phyloP scores from a whole-genome alignment of 2,113 vertebrate genomes.

The Tupaia tana region DNA sequence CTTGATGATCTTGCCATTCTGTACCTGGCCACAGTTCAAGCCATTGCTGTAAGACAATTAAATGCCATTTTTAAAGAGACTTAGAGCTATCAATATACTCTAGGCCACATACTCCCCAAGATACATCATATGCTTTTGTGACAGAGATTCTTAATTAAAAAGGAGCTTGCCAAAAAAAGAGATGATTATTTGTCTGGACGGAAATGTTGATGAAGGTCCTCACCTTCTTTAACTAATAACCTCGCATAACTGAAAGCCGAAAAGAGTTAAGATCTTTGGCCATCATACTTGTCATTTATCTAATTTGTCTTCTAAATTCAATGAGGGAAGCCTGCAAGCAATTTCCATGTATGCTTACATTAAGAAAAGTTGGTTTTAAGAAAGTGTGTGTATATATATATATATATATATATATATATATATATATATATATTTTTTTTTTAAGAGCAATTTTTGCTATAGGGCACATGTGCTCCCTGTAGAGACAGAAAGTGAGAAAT shows the following conservation, averaged over 20 bases:
- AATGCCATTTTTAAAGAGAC: conserved; percentile 48
- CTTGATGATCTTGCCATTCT: conserved; percentile 95
- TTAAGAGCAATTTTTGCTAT: no score
- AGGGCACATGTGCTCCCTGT: no score
- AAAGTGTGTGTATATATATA: background rate
- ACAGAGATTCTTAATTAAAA: conserved; percentile 75
- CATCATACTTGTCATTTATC: background rate
- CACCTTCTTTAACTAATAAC: background rate
- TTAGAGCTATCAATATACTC: background rate
- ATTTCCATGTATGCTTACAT: background rate
- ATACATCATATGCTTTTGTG: conserved; percentile 65
- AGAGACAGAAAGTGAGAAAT: no score
- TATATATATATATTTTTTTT: no score
- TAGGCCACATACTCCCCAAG: background rate
- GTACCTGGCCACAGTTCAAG: conserved; percentile 95
- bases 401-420: no score
- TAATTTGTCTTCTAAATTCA: conserved; percentile 32
- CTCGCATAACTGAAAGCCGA: background rate
- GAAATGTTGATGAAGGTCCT: conserved; percentile 3
- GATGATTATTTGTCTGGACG: conserved; percentile 8
- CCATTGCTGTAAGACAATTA: conserved; percentile 93
- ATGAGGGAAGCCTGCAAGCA: background rate
- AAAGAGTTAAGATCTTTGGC: background rate
- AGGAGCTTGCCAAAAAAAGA: conserved; percentile 59
- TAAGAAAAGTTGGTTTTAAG: background rate